Base-by-base conservation (phyloP, 2,888 invertebrate species). In the Strigamia maritima region DNA sequence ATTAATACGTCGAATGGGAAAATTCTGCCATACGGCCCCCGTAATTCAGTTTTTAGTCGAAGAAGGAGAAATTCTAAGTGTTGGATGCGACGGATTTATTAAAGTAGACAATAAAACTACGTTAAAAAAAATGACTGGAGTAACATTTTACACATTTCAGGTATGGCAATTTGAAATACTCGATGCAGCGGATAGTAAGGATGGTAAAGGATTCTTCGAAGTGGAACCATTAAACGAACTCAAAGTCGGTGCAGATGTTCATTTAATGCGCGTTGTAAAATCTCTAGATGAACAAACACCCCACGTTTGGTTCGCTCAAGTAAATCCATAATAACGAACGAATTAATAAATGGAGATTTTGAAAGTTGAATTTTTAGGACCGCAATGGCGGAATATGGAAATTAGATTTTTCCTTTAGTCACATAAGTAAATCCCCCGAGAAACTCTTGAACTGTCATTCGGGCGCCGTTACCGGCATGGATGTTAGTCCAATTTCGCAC, bases 81-180 rank as follows among this genome's bases (percentile, higher is more conserved):
- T 90, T 12, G 90, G 90, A 84, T 84, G 84, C 79, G 86, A 86
- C 44, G 77, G 77, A 24, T 77, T 14, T 44, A 77, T 77, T 40
- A 77, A 82, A 87, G 87, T 77, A 77, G 16, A 4, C 14, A n/a
- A 70, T n/a, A 14, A n/a, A 26, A 24, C 1, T 14, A 26, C 2
- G 19, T 22, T 12, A 1, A 10, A 70, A 70, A n/a, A 22, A n/a
- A 70, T 70, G 28, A 16, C 14, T 70, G 19, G 2, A n/a, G n/a
- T n/a, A n/a, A n/a, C n/a, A n/a, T n/a, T n/a, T n/a, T n/a, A n/a
- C n/a, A n/a, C 16, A 14, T 19, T 70, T 19, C 70, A 77, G 77
- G 90, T 94, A 12, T 97, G 97, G 96, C 94, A 93, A 86, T 95
- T 95, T 89, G 94, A 94, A 82, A 92, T 92, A 0, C 93, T 96